These are phyloP conservation scores for Rhynchotus rufescens DNA, from an alignment of 2,797 vertebrate species.

Conservation along the genomic window DNA sequence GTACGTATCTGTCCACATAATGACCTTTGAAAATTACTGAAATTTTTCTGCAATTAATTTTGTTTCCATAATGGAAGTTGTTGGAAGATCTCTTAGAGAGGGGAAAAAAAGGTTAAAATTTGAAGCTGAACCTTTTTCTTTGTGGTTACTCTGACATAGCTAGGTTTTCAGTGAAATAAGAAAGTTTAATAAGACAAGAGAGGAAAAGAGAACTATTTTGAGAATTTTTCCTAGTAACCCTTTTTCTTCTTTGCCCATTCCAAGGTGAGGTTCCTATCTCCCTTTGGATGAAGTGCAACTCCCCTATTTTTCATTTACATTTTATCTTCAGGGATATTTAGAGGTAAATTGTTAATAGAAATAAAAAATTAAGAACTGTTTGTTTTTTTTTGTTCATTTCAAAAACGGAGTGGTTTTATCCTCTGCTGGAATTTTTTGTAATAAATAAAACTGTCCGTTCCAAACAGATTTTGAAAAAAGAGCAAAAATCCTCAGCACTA, in stretches of 20 bases:
- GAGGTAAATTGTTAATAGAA: background rate
- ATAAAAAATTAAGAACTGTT: background rate
- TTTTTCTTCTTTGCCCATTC: background rate
- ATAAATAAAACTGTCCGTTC: background rate
- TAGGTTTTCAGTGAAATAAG: background rate
- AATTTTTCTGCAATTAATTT: background rate
- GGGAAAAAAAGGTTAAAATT: background rate
- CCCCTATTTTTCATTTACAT: background rate
- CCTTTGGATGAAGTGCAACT: background rate
- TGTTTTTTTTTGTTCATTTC: background rate
- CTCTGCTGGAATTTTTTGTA: background rate
- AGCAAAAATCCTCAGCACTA: background rate
- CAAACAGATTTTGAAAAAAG: background rate
- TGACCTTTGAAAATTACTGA: background rate
- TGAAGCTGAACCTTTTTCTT: background rate
- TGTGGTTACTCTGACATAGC: background rate
- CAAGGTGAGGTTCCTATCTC: background rate
- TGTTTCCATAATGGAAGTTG: background rate
- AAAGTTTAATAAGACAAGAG: background rate
- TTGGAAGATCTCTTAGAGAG: background rate
- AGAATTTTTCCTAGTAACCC: background rate
- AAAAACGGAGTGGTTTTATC: background rate
- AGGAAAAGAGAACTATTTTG: background rate
- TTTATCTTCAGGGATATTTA: background rate
- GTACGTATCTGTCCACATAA: slow-evolving; percentile 82